A percentile compares a stretch with the other conserved stretches of the same genome.
These are phyloP conservation scores for Lottia gigantea DNA, from an alignment of 2,888 invertebrate genomes.

Conservation along the genomic window DNA sequence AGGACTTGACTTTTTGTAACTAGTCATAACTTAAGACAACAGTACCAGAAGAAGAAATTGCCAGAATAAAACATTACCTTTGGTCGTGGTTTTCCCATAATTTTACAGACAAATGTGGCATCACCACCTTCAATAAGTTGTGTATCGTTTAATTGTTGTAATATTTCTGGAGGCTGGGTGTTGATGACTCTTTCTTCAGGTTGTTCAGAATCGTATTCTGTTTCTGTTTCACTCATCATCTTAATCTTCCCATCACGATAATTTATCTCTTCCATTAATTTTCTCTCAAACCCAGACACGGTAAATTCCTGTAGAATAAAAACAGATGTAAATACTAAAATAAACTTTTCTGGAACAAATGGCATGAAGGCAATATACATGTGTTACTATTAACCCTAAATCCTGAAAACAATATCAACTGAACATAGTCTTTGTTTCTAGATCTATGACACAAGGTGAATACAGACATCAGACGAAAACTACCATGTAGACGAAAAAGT, in stretches of 20 bases:
- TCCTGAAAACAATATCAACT: too few species aligned
- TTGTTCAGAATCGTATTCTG: slow-evolving; percentile 61
- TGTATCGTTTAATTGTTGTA: slow-evolving; percentile 90
- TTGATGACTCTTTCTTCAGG: slow-evolving; percentile 68
- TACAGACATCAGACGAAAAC: too few species aligned
- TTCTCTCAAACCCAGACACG: slow-evolving; percentile 95
- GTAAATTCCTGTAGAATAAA: slow-evolving; percentile 72
- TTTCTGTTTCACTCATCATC: slow-evolving; percentile 56
- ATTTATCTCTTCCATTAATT: slow-evolving; percentile 87
- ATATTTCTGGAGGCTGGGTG: slow-evolving; percentile 84
- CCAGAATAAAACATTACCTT: slow-evolving; percentile 76
- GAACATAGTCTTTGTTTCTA: too few species aligned
- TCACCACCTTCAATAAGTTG: slow-evolving; percentile 93
- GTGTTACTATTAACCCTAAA: too few species aligned
- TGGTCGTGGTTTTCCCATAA: slow-evolving; percentile 91
- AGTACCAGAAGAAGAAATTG: too few species aligned
- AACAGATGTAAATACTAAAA: too few species aligned
- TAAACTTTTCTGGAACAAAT: too few species aligned
- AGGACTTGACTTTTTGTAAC: too few species aligned
- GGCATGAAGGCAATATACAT: too few species aligned
- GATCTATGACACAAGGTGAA: too few species aligned
- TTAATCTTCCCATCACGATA: slow-evolving; percentile 60
- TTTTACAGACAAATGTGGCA: slow-evolving; percentile 88
- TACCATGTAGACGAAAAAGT: too few species aligned
- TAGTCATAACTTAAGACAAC: too few species aligned